Base-by-base conservation (phyloP, 2,113 vertebrate genomes). In the Natator depressus region DNA sequence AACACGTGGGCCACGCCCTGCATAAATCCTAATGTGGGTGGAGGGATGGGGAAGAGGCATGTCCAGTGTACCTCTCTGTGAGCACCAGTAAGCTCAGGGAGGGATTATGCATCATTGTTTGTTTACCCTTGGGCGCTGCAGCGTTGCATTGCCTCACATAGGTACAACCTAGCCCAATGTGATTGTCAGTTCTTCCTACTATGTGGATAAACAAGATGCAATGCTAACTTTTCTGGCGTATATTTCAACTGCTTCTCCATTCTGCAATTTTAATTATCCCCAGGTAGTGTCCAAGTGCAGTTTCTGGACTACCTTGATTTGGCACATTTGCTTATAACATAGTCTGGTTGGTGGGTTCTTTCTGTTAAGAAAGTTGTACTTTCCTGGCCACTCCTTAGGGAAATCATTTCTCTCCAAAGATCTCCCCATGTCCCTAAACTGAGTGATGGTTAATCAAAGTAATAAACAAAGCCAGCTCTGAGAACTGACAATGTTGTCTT, bases 241-340 rank as follows among this genome's bases (percentile, higher is more conserved):
- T 83, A 93, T 90, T 98, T 97, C 94, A 97, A 96, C 89, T 87
- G 89, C 90, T 97, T 95, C 95, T 96, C 94, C 95, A 91, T 91
- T 93, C 96, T 96, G 89, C 94, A 92, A 97, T 93, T 53, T 85
- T 85, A 98, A 98, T 98, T 97, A 97, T 96, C 93, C 96, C 97
- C 97, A 98, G 98, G 98, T 98, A 98, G 97, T 94, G 94, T 95
- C 96, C 98, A 97, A 97, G 96, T 98, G 97, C 97, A 94, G 87
- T 94, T 93, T 95, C 95, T 92, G 89, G 76, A 90, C 95, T 91
- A 94, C 94, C 84, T 98, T 97, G 97, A 95, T 91, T 94, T 96
- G 97, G 96, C 89, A 98, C 97, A 89, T 96, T 98, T 97, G 78
- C 82, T 96, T 87, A 89, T 82, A 82, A 95, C 91, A 94, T 62